Base-by-base conservation (phyloP, 2,113 vertebrate genomes). In the Amphiprion ocellaris region DNA sequence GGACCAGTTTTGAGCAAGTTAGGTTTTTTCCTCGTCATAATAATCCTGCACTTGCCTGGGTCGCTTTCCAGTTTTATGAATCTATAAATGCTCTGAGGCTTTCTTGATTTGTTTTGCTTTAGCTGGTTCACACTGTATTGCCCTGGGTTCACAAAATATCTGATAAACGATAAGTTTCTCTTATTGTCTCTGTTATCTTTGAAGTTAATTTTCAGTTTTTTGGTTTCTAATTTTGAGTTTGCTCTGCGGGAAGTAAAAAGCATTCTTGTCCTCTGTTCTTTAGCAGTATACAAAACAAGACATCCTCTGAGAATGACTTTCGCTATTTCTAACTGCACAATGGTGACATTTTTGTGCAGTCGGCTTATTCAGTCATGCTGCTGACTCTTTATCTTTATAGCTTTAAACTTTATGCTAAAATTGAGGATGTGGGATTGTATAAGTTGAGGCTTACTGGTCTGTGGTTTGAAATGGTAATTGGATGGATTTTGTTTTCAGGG, bases 201-300 rank as follows among this genome's bases (percentile, higher is more conserved):
- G 12, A 16, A 23, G 5, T 16, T 39, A 12, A 30, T 24, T 19
- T 56, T 26, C 1, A 8, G 16, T 44, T 24, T 14, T 59, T 59
- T 30, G 49, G 44, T 50, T 30, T 19, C 19, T n/a, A 1, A 21
- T 61, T 37, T 53, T 53, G 14, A 14, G 14, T 24, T 52, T 30
- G 41, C 30, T 60, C 21, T 59, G 46, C 28, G 26, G 26, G 47
- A 14, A 39, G 58, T 69, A 28, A 4, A 15, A 52, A 17, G 5
- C 41, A 44, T 44, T 15, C 41, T 44, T 15, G 41, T 12, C 41
- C 41, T 44, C 14, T 1, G 14, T 44, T 44, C 41, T 14, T 8
- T 8, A 24, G 30, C 60, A 37, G 4, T 39, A 26, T 61, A 62
- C 30, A 12, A 54, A 71, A 82, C 49, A 46, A 71, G 26, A 55